These are phyloP conservation scores for Eupeodes latifasciatus DNA, from an alignment of 2,888 invertebrate genomes.

Conservation along the genomic window DNA sequence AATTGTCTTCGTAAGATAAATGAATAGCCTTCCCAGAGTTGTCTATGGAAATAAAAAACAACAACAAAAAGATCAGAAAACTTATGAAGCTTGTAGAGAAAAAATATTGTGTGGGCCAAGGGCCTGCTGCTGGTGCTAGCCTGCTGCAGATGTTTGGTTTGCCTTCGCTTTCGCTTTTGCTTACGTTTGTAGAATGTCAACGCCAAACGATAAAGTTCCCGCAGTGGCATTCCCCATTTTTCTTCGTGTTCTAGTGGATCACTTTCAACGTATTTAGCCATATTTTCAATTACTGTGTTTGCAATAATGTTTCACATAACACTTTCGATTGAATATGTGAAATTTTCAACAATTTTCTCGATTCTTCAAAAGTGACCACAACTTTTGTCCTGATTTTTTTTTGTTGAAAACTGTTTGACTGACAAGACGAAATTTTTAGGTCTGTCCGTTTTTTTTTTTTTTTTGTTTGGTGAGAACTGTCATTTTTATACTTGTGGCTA, in stretches of 20 bases:
- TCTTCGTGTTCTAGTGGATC: conserved; percentile 76
- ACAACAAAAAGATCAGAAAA: conserved; percentile 29
- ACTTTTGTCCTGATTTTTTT: conserved; percentile 9
- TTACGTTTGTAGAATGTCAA: conserved; percentile 97
- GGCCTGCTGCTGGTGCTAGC: conserved; percentile 3
- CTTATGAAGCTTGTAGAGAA: conserved; percentile 29
- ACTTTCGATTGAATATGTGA: conserved; percentile 10
- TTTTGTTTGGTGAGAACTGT: neutral
- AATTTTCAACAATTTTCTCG: conserved; percentile 39
- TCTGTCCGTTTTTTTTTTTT: neutral
- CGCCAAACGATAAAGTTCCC: conserved; percentile 95
- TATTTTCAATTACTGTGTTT: conserved; percentile 25
- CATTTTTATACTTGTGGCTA: neutral
- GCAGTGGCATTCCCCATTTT: conserved; percentile 89
- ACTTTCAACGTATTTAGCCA: conserved; percentile 58
- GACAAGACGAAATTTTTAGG: neutral
- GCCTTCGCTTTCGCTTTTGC: conserved; percentile 27
- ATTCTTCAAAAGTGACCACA: conserved; percentile 36
- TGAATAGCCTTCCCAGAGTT: conserved; percentile 99
- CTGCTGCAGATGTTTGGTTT: neutral
- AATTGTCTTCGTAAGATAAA: conserved; percentile 95
- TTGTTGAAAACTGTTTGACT: neutral
- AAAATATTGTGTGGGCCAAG: neutral
- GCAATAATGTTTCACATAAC: conserved; percentile 51
- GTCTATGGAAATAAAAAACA: conserved; percentile 86